Conservation (phyloP, 2,113 vertebrate species). For the Apaloderma vittatum region DNA sequence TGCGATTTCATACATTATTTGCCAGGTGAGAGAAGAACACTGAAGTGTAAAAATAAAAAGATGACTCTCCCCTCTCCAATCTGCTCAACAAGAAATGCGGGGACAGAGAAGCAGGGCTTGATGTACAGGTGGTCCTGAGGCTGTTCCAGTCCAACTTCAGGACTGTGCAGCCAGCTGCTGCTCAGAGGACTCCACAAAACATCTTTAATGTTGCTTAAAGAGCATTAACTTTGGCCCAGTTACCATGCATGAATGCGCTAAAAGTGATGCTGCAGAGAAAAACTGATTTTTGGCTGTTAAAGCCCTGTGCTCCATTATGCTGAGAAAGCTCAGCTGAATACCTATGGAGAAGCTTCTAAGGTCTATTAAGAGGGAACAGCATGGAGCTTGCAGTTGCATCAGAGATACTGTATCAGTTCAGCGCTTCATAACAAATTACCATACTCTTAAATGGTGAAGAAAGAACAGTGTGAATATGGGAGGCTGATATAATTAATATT, state of each 20-base stretch:
- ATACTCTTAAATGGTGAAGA: constrained; percentile 14
- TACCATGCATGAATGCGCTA: background rate
- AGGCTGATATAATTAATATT: constrained; percentile 31
- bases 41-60: background rate
- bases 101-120: background rate
- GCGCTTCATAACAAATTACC: constrained; percentile 27
- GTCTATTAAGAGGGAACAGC: constrained; percentile 50
- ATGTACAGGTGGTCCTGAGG: background rate
- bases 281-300: background rate
- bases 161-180: background rate
- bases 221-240: background rate
- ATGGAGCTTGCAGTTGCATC: constrained; percentile 3
- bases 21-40: background rate
- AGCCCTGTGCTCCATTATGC: background rate
- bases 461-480: background rate
- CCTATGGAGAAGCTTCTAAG: background rate
- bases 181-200: background rate
- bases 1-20: background rate
- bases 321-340: constrained; percentile 15
- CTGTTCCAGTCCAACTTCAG: background rate
- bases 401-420: constrained; percentile 39
- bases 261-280: background rate
- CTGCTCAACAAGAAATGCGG: background rate
- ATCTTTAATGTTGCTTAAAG: background rate
- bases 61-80: background rate